Evolutionary conservation across 2,888 invertebrate species (phyloP), one percentile per base, ranked within the genome.

Genomic region (Mamestra brassicae): DNA sequence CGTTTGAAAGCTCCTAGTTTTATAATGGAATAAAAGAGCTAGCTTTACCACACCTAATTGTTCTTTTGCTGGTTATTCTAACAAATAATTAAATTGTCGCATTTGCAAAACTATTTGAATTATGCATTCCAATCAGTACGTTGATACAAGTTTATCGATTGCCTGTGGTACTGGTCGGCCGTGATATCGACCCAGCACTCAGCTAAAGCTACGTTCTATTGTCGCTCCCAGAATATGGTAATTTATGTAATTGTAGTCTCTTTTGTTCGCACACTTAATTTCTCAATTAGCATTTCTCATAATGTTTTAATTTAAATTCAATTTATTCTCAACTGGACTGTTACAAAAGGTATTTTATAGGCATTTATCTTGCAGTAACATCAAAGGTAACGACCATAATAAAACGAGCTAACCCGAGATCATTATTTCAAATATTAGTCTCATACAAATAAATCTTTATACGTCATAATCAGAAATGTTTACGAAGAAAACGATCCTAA

Each of bases 221-320:
- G 36, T 77, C 52, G 57, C 36, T 62, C 52, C 45, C 52, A 69
- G 61, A 73, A 68, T 61, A 81, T 76, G 71, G 8, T 57, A 71
- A 80, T 80, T 76, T 68, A 55, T 74, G 42, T 80, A 64, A 78
- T 74, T 78, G 54, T 78, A 26, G 63, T 64, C 47, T 74, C 66
- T 62, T 50, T 72, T 73, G 50, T 72, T 79, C 52, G 17, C 52
- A 34, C 38, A 66, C 4, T 66, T 42, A 26, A 79, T 54, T 42
- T 66, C 34, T 34, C 34, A 67, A 55, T 73, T 78, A 61, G 47
- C n/a, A 71, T 58, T 74, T 67, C 17, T 73, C 11, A n/a, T 61
- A 67, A 47, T 74, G 13, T 36, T 64, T 66, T 74, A 58, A 66
- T 80, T 70, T 58, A 66, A 76, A 69, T 75, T 58, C 10, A 69